Percentiles rank a stretch among this genome's conserved stretches.
Conservation (phyloP, 1,140 invertebrate genomes). For the Arctopsyche grandis region DNA sequence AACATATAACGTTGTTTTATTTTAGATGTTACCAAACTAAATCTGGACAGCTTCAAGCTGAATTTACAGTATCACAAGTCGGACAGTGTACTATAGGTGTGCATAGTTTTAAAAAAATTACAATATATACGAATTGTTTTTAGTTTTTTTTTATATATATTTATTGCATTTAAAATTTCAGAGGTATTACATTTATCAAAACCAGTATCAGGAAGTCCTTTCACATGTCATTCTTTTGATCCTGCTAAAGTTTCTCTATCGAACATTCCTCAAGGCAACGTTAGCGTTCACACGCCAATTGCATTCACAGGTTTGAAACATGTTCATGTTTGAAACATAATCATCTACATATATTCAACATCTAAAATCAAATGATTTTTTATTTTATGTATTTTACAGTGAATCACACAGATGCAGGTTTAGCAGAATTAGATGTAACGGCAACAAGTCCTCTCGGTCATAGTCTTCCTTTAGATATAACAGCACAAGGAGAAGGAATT, state of each 20-base stretch:
- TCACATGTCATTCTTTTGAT: slow-evolving; percentile 95
- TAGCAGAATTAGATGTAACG: slow-evolving; percentile 89
- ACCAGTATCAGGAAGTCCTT: slow-evolving; percentile 93
- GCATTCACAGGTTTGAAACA: slow-evolving; percentile 76
- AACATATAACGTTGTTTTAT: slow-evolving; percentile 28
- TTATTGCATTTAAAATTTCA: slow-evolving; percentile 56
- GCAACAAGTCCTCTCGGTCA: slow-evolving; percentile 90
- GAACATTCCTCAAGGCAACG: slow-evolving; percentile 79
- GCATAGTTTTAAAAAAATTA: slow-evolving; percentile 41
- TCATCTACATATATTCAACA: background rate
- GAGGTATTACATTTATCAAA: slow-evolving; percentile 93
- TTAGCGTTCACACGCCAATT: slow-evolving; percentile 86
- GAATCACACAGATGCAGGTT: slow-evolving; percentile 85
- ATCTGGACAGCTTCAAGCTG: slow-evolving; percentile 90
- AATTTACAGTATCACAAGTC: slow-evolving; percentile 87
- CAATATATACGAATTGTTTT: too few relatives aligned
- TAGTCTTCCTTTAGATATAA: slow-evolving; percentile 84
- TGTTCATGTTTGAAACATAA: slow-evolving; percentile 55
- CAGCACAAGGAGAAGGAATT: slow-evolving; percentile 76
- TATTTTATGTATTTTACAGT: slow-evolving; percentile 69
- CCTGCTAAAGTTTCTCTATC: slow-evolving; percentile 79
- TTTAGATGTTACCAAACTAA: slow-evolving; percentile 91
- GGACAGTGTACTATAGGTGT: slow-evolving; percentile 74
- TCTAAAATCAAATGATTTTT: background rate
- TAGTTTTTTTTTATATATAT: slow-evolving; percentile 1